Conservation (phyloP, 1,140 invertebrate genomes). For the Cydia strobilella region DNA sequence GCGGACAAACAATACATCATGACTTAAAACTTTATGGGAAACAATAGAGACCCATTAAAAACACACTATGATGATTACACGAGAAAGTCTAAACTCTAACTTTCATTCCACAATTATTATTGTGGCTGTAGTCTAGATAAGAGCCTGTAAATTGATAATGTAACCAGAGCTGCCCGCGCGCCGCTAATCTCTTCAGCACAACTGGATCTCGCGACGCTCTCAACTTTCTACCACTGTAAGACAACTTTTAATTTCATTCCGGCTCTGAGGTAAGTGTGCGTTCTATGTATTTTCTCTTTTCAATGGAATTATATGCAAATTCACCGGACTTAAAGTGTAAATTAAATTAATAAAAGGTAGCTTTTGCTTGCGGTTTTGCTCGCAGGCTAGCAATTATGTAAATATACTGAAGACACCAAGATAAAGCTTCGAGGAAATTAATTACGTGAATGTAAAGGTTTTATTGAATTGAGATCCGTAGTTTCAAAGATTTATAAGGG, state of each 20-base stretch:
- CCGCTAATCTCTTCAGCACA: conserved; percentile 44
- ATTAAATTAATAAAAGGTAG: conserved; percentile 30
- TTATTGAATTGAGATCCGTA: conserved; percentile 32
- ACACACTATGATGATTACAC: too few relatives aligned
- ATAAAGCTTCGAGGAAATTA: conserved; percentile 31
- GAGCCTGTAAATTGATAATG: conserved; percentile 55
- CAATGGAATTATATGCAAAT: conserved; percentile 40
- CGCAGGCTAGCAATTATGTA: conserved; percentile 28
- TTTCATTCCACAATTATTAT: background rate
- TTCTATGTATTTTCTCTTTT: conserved; percentile 48
- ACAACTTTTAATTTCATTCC: conserved; percentile 53
- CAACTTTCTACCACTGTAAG: conserved; percentile 45
- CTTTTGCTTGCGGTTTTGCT: conserved; percentile 30
- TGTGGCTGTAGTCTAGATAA: conserved; percentile 34
- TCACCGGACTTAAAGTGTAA: conserved; percentile 32
- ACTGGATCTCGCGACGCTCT: conserved; percentile 35
- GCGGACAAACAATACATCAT: too few relatives aligned
- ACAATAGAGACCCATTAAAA: too few relatives aligned
- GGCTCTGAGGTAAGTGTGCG: conserved; percentile 39
- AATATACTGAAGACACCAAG: conserved; percentile 28
- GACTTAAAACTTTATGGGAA: too few relatives aligned
- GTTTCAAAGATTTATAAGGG: conserved; percentile 30
- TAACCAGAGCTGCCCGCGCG: conserved; percentile 43
- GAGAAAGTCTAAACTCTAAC: too few relatives aligned
- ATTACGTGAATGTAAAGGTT: conserved; percentile 31